Evolutionary conservation across 2,888 invertebrate genomes (phyloP).

Genomic region (Acanthopleura granulata): DNA sequence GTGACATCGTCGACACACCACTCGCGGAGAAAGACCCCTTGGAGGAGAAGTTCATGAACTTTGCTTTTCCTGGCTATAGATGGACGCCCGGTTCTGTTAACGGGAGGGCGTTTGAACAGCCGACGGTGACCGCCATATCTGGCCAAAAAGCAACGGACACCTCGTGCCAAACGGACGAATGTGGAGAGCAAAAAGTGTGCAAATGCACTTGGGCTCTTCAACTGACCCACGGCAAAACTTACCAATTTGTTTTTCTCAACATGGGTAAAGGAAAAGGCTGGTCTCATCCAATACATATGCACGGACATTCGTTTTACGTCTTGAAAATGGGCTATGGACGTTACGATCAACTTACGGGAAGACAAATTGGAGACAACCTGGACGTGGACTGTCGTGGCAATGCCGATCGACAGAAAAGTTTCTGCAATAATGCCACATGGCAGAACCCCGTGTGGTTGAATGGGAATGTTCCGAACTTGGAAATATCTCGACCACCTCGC

Average conservation of each 20-base stretch:
- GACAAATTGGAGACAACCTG: slow-evolving; percentile 35
- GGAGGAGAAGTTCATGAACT: slow-evolving; percentile 2
- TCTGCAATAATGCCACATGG: slow-evolving; percentile 57
- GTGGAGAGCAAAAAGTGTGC: slow-evolving; percentile 19
- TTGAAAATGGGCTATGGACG: slow-evolving; percentile 22
- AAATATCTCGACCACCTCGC: slow-evolving; percentile 46
- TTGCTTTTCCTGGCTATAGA: slow-evolving; percentile 4
- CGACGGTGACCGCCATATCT: slow-evolving; percentile 17
- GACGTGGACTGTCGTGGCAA: slow-evolving; percentile 45
- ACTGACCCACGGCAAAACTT: neutral
- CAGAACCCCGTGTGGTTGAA: slow-evolving; percentile 46
- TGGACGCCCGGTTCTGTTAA: slow-evolving; percentile 25
- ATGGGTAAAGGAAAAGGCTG: slow-evolving; percentile 17
- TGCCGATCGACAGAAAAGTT: slow-evolving; percentile 33
- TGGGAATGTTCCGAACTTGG: slow-evolving; percentile 48
- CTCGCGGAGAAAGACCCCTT: neutral
- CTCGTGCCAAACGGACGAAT: neutral
- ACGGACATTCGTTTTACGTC: slow-evolving; percentile 28
- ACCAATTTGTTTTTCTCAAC: slow-evolving; percentile 21
- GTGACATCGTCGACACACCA: neutral
- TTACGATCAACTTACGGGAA: slow-evolving; percentile 20
- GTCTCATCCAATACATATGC: slow-evolving; percentile 28
- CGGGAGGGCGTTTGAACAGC: slow-evolving; percentile 12
- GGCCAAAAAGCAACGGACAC: neutral
- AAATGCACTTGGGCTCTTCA: slow-evolving; percentile 19